phyloP scores from a whole-genome alignment of 2,113 vertebrate species.

The Oenanthe oenanthe region DNA sequence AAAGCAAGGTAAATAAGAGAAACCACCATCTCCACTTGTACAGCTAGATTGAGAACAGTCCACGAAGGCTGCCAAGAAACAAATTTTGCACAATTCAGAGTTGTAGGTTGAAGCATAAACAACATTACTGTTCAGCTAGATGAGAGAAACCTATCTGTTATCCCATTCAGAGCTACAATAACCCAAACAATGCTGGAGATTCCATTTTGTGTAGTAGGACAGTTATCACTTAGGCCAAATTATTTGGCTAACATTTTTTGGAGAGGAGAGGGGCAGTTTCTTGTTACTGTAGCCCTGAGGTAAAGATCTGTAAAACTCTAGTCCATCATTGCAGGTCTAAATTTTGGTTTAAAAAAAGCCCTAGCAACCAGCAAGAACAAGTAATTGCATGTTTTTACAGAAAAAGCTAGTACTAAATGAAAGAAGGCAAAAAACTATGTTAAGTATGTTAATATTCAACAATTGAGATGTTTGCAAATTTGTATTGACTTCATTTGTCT shows the following conservation, averaged over 20 bases:
- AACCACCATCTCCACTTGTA: background rate
- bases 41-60: accelerated
- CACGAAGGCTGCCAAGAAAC: background rate
- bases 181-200: background rate
- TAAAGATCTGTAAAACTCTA: background rate
- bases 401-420: background rate
- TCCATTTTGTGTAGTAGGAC: background rate
- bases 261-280: background rate
- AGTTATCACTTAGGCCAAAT: background rate
- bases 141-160: background rate
- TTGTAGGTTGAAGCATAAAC: background rate
- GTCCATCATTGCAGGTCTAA: background rate
- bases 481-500: background rate
- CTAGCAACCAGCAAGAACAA: background rate
- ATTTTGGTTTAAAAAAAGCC: background rate
- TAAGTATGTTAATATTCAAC: background rate
- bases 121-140: background rate
- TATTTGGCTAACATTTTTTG: background rate
- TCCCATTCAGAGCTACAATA: background rate
- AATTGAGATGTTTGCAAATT: background rate
- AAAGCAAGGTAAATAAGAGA: background rate
- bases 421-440: background rate
- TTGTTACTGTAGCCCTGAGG: background rate
- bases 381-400: background rate
- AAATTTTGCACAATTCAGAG: background rate